phyloP scores from a whole-genome alignment of 2,888 invertebrate species.

The Nomada ruficornis region DNA sequence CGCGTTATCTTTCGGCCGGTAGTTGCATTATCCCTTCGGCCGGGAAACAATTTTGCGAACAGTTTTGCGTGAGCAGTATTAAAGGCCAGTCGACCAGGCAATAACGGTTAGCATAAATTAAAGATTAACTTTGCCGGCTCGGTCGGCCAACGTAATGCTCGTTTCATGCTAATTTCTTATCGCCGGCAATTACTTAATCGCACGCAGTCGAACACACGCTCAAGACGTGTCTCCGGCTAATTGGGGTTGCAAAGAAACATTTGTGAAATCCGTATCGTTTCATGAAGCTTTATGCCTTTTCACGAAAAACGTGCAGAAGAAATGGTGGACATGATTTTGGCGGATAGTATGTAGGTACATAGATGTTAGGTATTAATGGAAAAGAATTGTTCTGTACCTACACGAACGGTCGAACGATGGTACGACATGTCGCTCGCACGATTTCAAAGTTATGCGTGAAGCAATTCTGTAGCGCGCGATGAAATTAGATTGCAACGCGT shows the following conservation, averaged over 20 bases:
- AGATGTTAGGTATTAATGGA: too few species aligned
- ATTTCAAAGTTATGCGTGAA: background rate
- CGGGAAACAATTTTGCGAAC: conserved; percentile 59
- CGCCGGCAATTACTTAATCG: conserved; percentile 66
- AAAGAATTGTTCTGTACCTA: too few species aligned
- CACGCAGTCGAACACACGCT: conserved; percentile 42
- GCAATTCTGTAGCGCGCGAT: background rate
- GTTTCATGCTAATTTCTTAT: conserved; percentile 70
- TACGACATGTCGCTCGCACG: background rate
- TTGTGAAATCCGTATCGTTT: conserved; percentile 10
- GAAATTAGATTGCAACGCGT: conserved; percentile 11
- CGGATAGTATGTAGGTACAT: too few species aligned
- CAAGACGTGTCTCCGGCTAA: conserved; percentile 35
- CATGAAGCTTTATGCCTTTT: background rate
- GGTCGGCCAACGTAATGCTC: conserved; percentile 58
- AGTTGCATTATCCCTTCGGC: conserved; percentile 58
- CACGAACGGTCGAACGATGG: background rate
- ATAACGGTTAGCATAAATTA: conserved; percentile 72
- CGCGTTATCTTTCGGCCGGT: conserved; percentile 32
- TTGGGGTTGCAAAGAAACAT: conserved; percentile 33
- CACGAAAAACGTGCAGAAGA: background rate
- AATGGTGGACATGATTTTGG: background rate
- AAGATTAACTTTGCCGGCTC: conserved; percentile 58
- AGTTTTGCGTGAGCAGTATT: conserved; percentile 63
- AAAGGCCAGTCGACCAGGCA: conserved; percentile 60